Evolutionary conservation across 1,140 invertebrate species (phyloP).

Genomic region (Drosophila nannoptera): DNA sequence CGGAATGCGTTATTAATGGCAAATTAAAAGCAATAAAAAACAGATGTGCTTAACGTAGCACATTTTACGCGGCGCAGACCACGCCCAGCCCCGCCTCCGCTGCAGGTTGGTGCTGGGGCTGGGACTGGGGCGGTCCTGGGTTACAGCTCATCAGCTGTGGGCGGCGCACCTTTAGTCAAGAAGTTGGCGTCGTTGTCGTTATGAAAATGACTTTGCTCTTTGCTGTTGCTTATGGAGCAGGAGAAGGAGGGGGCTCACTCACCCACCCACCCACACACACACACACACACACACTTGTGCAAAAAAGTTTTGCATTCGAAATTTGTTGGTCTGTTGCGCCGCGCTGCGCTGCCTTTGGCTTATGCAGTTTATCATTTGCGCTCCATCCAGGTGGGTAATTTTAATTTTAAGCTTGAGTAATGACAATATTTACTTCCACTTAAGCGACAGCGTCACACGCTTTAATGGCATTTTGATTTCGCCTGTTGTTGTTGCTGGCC

Average conservation of each 20-base stretch:
- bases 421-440: conserved; percentile 79
- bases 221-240: conserved; percentile 44
- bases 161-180: conserved; percentile 64
- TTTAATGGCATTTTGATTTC: conserved; percentile 78
- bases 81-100: neutral
- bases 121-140: conserved; percentile 8
- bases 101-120: conserved; percentile 2
- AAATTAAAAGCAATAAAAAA: conserved; percentile 79
- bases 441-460: conserved; percentile 68
- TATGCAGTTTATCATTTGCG: conserved; percentile 79
- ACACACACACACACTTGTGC: conserved; percentile 39
- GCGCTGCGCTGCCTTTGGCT: conserved; percentile 46
- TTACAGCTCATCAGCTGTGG: conserved; percentile 58
- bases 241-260: neutral
- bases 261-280: conserved; percentile 5
- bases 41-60: conserved; percentile 79
- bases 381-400: conserved; percentile 76
- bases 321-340: conserved; percentile 66
- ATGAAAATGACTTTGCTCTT: conserved; percentile 77
- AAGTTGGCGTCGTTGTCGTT: conserved; percentile 72
- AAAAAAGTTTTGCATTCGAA: conserved; percentile 76
- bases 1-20: conserved; percentile 79
- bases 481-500: conserved; percentile 28
- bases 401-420: conserved; percentile 79
- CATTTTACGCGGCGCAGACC: conserved; percentile 54